A percentile compares a stretch with the other conserved stretches of the same genome.
Conservation (phyloP, 2,888 invertebrate genomes). For the Cryptosula pallasiana region DNA sequence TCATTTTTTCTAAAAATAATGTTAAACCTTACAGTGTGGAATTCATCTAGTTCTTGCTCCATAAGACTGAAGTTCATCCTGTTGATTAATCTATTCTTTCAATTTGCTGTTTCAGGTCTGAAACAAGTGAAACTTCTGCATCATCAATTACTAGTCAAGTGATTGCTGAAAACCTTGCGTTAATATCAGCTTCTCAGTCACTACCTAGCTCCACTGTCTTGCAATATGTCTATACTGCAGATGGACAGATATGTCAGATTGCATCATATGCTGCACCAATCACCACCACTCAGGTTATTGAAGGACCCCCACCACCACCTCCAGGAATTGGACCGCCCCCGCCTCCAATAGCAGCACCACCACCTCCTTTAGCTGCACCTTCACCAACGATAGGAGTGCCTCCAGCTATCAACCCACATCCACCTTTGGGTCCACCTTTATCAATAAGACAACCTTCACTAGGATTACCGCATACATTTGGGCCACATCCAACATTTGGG, state of each 20-base stretch:
- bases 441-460: no score
- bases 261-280: not conserved
- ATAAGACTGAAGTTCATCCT: no score
- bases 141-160: conserved; percentile 10
- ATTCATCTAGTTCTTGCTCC: no score
- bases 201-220: conserved; percentile 4
- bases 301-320: conserved; percentile 24
- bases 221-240: conserved; percentile 11
- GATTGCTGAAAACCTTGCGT: conserved; percentile 8
- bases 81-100: no score
- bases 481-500: no score
- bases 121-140: not conserved
- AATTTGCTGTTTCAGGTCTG: not conserved
- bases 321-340: conserved; percentile 18
- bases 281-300: conserved; percentile 22
- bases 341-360: not conserved
- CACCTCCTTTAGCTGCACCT: not conserved
- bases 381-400: not conserved
- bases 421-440: no score
- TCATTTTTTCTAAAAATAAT: no score
- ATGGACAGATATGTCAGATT: conserved; percentile 25
- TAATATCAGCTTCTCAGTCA: not conserved
- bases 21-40: no score
- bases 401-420: no score
- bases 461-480: no score